phyloP scores from a whole-genome alignment of 1,140 invertebrate genomes.

The Aphidius gifuensis region DNA sequence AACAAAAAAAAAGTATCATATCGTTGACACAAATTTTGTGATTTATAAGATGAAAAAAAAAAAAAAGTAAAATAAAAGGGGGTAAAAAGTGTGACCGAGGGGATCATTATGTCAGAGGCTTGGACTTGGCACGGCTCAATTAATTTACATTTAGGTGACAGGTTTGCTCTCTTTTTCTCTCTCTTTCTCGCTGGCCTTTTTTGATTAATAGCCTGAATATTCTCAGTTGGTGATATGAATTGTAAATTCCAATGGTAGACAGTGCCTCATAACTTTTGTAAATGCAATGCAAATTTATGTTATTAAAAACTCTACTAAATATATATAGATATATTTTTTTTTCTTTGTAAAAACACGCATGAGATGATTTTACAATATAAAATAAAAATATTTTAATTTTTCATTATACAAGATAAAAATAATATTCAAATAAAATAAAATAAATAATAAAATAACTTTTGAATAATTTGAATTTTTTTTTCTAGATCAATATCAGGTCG shows the following conservation, averaged over 20 bases:
- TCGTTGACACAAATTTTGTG: background rate
- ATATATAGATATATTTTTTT: background rate
- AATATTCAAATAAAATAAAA: background rate
- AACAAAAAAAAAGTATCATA: background rate
- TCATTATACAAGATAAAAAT: background rate
- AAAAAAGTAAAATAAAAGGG: too few species aligned
- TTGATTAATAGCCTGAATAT: slow-evolving; percentile 48
- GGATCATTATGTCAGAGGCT: slow-evolving; percentile 6
- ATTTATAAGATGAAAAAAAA: background rate
- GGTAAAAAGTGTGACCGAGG: background rate
- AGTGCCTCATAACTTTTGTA: slow-evolving; percentile 1
- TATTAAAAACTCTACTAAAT: slow-evolving; percentile 20
- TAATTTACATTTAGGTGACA: slow-evolving; percentile 37
- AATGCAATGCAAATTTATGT: slow-evolving; percentile 23
- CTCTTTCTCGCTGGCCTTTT: slow-evolving; percentile 16
- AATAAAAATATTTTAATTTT: background rate
- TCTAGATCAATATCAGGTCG: slow-evolving; percentile 85
- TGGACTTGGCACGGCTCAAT: slow-evolving; percentile 27
- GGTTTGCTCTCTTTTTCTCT: too few species aligned
- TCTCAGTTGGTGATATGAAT: slow-evolving; percentile 41
- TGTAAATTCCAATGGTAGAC: slow-evolving; percentile 37
- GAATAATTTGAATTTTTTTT: slow-evolving; percentile 21
- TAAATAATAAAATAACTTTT: background rate
- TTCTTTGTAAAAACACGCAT: background rate
- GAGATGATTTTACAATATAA: too few species aligned